Conservation (phyloP, 2,113 vertebrate species). For the Ginglymostoma cirratum region DNA sequence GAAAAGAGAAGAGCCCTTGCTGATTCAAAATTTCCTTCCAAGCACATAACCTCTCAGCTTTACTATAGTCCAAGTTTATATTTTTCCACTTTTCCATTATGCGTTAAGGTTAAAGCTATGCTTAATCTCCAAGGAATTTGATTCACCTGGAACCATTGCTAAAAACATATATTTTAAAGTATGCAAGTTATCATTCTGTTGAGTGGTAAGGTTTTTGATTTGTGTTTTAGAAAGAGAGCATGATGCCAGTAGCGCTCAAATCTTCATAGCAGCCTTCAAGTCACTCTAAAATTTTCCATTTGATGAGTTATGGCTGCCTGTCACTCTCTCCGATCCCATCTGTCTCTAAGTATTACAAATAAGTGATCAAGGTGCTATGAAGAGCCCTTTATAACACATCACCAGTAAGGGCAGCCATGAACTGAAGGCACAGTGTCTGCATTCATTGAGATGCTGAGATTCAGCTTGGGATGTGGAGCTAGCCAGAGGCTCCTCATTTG, state of each 20-base stretch:
- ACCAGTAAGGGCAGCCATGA: background rate
- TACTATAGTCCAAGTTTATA: background rate
- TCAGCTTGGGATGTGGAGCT: background rate
- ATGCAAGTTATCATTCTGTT: background rate
- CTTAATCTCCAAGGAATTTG: conserved; percentile 46
- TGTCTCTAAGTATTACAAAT: background rate
- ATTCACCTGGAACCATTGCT: conserved; percentile 41
- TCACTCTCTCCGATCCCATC: background rate
- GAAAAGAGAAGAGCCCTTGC: background rate
- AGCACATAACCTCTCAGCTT: background rate
- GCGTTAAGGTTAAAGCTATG: conserved; percentile 44
- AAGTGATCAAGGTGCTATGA: background rate
- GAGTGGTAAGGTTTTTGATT: background rate
- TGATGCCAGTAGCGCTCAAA: background rate
- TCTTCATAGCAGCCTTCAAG: background rate
- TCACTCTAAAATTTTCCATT: background rate
- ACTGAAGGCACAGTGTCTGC: background rate
- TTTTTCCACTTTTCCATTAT: conserved; percentile 26
- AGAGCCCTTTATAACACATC: background rate
- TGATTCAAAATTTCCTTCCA: background rate
- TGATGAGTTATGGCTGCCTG: background rate
- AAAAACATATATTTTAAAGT: background rate
- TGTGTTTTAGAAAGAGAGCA: background rate
- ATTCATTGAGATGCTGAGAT: background rate
- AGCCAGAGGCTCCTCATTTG: background rate